Evolutionary conservation across 2,888 invertebrate species (phyloP).

Genomic region (Sminthurinus aureus): DNA sequence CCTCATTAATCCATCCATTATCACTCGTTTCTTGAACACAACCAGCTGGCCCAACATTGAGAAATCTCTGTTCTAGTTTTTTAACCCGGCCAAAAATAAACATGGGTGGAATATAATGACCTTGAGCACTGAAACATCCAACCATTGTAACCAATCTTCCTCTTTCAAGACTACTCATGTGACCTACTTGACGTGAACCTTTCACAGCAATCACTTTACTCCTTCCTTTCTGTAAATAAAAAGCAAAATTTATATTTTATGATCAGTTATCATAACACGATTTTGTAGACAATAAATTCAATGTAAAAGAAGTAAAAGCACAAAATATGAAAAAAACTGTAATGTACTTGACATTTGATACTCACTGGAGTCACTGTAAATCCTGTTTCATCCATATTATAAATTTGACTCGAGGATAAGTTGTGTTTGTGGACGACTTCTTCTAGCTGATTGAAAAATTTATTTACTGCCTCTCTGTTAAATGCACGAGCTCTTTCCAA

Average conservation of each 20-base stretch:
- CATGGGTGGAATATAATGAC: slow-evolving; percentile 39
- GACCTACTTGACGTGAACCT: slow-evolving; percentile 23
- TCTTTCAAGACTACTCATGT: slow-evolving; percentile 32
- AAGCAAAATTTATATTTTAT: no score
- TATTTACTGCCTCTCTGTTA: background rate
- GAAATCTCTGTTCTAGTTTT: slow-evolving; percentile 16
- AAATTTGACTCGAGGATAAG: slow-evolving; percentile 7
- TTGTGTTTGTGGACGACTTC: background rate
- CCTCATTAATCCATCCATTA: slow-evolving; percentile 29
- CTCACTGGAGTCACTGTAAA: slow-evolving; percentile 28
- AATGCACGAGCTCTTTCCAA: background rate
- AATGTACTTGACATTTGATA: background rate
- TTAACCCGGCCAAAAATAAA: slow-evolving; percentile 40
- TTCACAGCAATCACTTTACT: slow-evolving; percentile 18
- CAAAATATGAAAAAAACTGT: background rate
- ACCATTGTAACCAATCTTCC: slow-evolving; percentile 37
- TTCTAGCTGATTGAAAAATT: background rate
- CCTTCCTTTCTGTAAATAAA: slow-evolving; percentile 7
- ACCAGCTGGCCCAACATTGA: slow-evolving; percentile 34
- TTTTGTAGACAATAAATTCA: no score
- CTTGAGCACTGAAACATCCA: slow-evolving; percentile 38
- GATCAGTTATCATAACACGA: no score
- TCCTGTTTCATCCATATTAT: slow-evolving; percentile 45
- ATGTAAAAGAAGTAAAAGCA: background rate
- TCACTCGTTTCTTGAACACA: slow-evolving; percentile 6